Evolutionary conservation across 2,797 vertebrate genomes (phyloP), one percentile per base, ranked within the genome.

Genomic region (Periparus ater): DNA sequence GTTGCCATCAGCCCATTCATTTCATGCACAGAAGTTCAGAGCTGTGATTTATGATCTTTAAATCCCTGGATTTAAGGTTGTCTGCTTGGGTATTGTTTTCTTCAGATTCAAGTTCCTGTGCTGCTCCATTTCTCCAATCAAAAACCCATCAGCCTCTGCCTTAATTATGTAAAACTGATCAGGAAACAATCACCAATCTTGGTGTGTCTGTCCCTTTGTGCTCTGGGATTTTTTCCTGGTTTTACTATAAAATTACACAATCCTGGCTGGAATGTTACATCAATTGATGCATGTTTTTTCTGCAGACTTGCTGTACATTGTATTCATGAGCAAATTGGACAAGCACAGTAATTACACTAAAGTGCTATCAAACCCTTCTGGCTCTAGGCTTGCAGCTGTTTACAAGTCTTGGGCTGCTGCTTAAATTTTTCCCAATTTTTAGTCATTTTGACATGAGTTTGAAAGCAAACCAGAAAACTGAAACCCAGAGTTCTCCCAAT

Each of bases 1-100:
- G 21, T 84, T 94, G 79, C 77, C 75, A 70, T 92, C 97, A 92
- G 73, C 89, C 74, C 92, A 77, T 97, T 95, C 63, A 44, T 93
- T 96, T 85, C 29, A 9, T 5, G 73, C 85, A 53, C 93, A 83
- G 78, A 88, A 93, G 91, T 93, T 93, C 22, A 48, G 76, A 2
- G 23, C 50, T 0, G 1, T 85, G 93, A 93, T 95, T 96, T 83
- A 95, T 83, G 84, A 20, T 19, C 75, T 85, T 67, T 57, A 73
- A 62, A 88, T 87, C 85, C 77, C 50, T 47, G 8, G 42, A 30
- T 83, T 95, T 89, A 61, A 73, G 32, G 18, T 80, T 84, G 55
- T 60, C 21, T 85, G 70, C 67, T 57, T 38, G 63, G 38, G 8
- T 65, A 6, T 60, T 51, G 45, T 48, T 89, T 87, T 57, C 42